Evolutionary conservation across 2,113 vertebrate genomes (phyloP), one percentile per base, ranked within the genome.

Genomic region (Sylvia atricapilla): DNA sequence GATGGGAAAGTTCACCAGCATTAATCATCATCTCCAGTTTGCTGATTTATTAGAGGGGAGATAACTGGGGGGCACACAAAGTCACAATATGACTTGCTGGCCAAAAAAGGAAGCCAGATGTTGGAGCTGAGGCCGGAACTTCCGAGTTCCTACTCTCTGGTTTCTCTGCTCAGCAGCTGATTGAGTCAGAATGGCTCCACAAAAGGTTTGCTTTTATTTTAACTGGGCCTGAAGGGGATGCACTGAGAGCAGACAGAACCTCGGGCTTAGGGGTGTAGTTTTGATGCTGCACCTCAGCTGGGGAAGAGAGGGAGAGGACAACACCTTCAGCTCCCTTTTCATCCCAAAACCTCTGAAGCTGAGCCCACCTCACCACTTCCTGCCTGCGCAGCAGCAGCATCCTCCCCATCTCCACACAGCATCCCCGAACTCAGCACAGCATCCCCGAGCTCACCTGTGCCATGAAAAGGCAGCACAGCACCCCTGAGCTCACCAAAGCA

Each of bases 71-170:
- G 46, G 19, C 55, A 70, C 31, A 59, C 39, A 66, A 49, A 80
- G 46, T 28, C 66, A 46, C 9, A 15, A 24, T 1, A 3, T 13
- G n/a, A 79, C 46, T 46, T 21, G 27, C 62, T 62, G 47, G 87
- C 53, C 52, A 35, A 92, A 88, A 92, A 82, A 56, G 91, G 91
- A 94, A 95, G 69, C 23, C 79, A 76, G 63, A 90, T 76, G 63
- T 58, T 56, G 52, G 69, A 87, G 66, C 44, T 2, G 15, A 52
- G 82, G 75, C 59, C 6, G 3, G 50, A 69, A 68, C 72, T 73
- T 60, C 3, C 0, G 9, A 89, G 89, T 82, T 95, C 87, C 93
- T n/a, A 18, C 66, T 74, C 92, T 67, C 31, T 75, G 4, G 4
- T 73, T 80, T 70, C 83, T 79, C 70, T 75, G 17, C 44, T 78